Base-by-base conservation (phyloP, 1,140 invertebrate species). In the Agrypnia vestita region DNA sequence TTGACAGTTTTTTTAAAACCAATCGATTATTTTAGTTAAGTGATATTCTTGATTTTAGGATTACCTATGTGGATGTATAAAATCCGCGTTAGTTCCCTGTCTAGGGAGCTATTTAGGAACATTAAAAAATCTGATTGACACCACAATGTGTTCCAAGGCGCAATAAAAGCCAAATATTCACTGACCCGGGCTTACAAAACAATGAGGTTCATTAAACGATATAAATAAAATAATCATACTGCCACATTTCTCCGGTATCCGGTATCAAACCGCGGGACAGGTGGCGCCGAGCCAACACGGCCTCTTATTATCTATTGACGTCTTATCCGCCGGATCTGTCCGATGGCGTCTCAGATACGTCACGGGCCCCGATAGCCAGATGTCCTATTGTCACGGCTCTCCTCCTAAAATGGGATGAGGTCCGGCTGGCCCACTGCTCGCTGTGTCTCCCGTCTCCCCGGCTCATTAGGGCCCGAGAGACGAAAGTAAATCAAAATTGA, bases 361-460 rank as follows among this genome's bases (percentile, higher is more conserved):
- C 67, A 51, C 67, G 43, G 43, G 62, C 35, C 35, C 17, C 35
- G 25, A 59, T 59, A 59, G 53, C 67, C 69, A 73, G 73, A 43
- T 59, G 64, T 71, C 74, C 73, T 74, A 80, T 80, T 80, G 79
- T 80, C 78, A 76, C 53, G 11, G 62, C 17, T 7, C 44, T 35
- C 59, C 53, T 80, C 79, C 79, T 80, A 77, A 80, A 80, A 80
- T 76, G 79, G 79, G 74, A 55, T 76, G 79, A 80, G n/a, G 75
- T 25, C 78, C 56, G 44, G 72, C 59, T 67, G 56, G 25, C 72
- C 59, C 43, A 51, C 17, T 35, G 25, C 25, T 35, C 25, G 25
- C 25, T 35, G 25, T 35, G 25, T 35, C 25, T 1, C 1, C 25
- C 25, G n/a, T n/a, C n/a, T n/a, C 6, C 53, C 15, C 73, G 72